These are phyloP conservation scores for Argopecten irradians DNA, from an alignment of 1,140 invertebrate species.

Conservation along the genomic window DNA sequence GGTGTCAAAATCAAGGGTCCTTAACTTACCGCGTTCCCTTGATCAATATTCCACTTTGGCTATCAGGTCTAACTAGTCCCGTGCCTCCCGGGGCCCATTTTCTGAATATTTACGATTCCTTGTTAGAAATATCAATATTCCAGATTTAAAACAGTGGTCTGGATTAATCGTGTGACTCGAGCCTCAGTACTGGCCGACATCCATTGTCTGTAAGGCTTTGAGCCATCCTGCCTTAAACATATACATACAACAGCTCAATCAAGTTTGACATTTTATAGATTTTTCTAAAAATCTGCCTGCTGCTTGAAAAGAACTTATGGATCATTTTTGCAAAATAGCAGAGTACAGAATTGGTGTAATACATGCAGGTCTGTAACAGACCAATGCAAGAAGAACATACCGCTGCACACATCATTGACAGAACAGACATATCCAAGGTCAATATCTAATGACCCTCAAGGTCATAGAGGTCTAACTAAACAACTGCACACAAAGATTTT, in stretches of 20 bases:
- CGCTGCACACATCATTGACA: neutral
- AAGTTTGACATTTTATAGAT: slow-evolving; percentile 11
- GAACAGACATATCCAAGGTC: neutral
- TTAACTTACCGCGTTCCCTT: neutral
- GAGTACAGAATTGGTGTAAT: neutral
- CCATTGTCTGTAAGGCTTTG: neutral
- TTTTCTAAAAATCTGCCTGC: neutral
- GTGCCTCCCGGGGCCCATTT: neutral
- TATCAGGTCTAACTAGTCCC: neutral
- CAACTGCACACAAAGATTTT: neutral
- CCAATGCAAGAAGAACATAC: neutral
- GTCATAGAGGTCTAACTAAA: neutral
- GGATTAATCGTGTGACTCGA: neutral
- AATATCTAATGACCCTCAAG: neutral
- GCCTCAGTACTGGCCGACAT: neutral
- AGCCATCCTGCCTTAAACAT: neutral
- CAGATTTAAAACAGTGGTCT: neutral
- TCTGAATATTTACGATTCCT: slow-evolving; percentile 10
- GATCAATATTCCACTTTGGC: neutral
- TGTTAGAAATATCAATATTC: slow-evolving; percentile 23
- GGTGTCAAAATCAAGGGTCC: neutral
- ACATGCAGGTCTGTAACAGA: neutral
- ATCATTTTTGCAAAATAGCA: neutral
- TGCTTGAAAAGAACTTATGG: neutral
- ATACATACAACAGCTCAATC: neutral